Conservation (phyloP, 1,140 invertebrate species). For the Sminthurides bifidus region DNA sequence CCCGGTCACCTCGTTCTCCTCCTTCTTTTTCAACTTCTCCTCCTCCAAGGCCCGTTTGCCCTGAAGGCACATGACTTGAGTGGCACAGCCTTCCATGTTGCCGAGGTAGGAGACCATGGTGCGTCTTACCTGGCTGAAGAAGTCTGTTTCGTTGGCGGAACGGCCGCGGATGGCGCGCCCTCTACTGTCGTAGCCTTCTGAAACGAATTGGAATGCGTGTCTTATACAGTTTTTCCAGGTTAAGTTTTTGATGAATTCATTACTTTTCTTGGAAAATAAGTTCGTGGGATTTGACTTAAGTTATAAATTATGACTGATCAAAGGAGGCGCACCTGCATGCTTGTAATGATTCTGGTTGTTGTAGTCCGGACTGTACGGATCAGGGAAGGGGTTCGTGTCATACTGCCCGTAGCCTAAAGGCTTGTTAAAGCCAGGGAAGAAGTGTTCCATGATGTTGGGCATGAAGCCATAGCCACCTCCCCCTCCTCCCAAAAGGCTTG, state of each 20-base stretch:
- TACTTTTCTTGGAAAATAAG: not conserved
- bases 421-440: slow-evolving; percentile 17
- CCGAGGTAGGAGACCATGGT: not conserved
- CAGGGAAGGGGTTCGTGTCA: not conserved
- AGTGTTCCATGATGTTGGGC: slow-evolving; percentile 10
- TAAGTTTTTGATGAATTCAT: not conserved
- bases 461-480: slow-evolving; percentile 11
- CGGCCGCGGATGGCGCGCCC: not conserved
- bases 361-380: not conserved
- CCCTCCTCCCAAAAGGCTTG: not conserved
- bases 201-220: too few species aligned
- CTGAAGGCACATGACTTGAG: slow-evolving; percentile 7
- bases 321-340: not conserved
- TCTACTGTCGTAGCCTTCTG: too few species aligned
- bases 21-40: not conserved
- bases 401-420: slow-evolving; percentile 15
- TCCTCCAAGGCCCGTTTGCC: not conserved
- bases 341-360: not conserved
- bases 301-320: not conserved
- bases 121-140: slow-evolving; percentile 6
- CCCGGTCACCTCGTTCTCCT: too few species aligned
- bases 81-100: slow-evolving; percentile 6
- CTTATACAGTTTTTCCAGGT: not conserved
- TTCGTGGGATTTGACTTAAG: not conserved
- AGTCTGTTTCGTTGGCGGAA: not conserved